These are phyloP conservation scores for Zaprionus obscuricornis DNA, from an alignment of 2,888 invertebrate species.

Conservation along the genomic window DNA sequence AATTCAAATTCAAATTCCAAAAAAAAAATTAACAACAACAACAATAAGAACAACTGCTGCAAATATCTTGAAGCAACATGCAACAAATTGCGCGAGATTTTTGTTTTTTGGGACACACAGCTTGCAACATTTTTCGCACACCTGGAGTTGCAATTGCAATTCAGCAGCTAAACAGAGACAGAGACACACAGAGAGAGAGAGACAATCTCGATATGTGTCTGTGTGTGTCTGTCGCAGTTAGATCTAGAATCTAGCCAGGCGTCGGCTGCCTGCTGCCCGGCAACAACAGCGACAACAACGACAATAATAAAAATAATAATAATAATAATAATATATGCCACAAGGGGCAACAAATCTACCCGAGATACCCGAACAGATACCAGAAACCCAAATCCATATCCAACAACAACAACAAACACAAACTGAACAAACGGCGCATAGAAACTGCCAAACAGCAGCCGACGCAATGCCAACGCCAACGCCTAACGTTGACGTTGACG, in stretches of 20 bases:
- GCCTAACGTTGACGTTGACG: conserved; percentile 24
- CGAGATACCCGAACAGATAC: conserved; percentile 34
- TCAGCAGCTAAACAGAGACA: too few relatives aligned
- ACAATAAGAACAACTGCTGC: conserved; percentile 5
- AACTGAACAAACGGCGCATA: too few relatives aligned
- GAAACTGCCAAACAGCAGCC: conserved; percentile 53
- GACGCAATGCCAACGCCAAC: conserved; percentile 29
- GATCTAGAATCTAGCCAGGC: conserved; percentile 66
- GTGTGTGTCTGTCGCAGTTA: too few relatives aligned
- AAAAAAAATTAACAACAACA: neutral
- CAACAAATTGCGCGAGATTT: conserved; percentile 52
- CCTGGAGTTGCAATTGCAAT: conserved; percentile 62
- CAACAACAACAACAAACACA: too few relatives aligned
- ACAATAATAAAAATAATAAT: conserved; percentile 29
- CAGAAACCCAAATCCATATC: too few relatives aligned
- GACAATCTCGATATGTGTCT: too few relatives aligned
- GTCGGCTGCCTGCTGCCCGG: too few relatives aligned
- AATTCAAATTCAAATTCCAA: conserved; percentile 33
- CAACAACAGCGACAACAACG: conserved; percentile 15
- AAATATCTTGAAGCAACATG: conserved; percentile 43
- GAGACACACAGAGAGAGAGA: conserved; percentile 24
- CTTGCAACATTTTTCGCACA: conserved; percentile 65
- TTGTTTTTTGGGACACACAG: conserved; percentile 53
- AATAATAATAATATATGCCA: conserved; percentile 37
- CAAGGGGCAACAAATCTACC: conserved; percentile 46